Conservation (phyloP, 2,797 vertebrate species). For the Macroramphosus scolopax region DNA sequence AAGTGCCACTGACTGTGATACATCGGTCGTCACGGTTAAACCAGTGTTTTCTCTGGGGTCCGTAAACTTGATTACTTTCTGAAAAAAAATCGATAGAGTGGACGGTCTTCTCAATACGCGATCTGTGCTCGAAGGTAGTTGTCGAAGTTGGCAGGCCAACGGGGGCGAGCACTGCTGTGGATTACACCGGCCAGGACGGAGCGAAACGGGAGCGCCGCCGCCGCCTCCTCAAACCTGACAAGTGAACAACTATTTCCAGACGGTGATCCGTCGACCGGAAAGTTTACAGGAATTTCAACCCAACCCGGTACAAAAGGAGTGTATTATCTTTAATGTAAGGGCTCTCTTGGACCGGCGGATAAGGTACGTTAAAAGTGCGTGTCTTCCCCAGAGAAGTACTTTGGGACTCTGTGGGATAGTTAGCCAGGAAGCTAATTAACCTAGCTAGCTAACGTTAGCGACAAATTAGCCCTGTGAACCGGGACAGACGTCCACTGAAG, state of each 20-base stretch:
- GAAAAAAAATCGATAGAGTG: too few species aligned
- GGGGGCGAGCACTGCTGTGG: constrained; percentile 27
- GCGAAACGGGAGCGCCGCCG: constrained; percentile 13
- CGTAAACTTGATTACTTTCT: too few species aligned
- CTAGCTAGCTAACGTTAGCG: constrained; percentile 60
- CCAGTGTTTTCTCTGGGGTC: too few species aligned
- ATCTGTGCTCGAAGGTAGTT: constrained; percentile 49
- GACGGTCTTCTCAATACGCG: not conserved
- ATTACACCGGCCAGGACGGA: constrained; percentile 42
- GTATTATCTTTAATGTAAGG: too few species aligned
- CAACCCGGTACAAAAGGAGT: not conserved
- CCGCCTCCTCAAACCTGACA: constrained; percentile 17
- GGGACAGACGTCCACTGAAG: too few species aligned
- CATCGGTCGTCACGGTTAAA: too few species aligned
- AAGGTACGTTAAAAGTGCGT: constrained; percentile 51
- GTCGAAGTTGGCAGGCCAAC: constrained; percentile 49
- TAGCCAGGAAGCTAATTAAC: constrained; percentile 61
- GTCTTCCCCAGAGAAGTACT: too few species aligned
- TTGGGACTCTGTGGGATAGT: constrained; percentile 53
- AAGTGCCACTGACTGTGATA: too few species aligned
- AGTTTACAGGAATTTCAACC: constrained; percentile 3
- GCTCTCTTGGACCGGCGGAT: too few species aligned
- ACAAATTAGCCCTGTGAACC: constrained; percentile 31
- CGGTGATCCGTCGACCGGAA: constrained; percentile 4
- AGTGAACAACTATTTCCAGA: not conserved